Conservation (phyloP, 1,140 invertebrate species). For the Drosophila insularis region DNA sequence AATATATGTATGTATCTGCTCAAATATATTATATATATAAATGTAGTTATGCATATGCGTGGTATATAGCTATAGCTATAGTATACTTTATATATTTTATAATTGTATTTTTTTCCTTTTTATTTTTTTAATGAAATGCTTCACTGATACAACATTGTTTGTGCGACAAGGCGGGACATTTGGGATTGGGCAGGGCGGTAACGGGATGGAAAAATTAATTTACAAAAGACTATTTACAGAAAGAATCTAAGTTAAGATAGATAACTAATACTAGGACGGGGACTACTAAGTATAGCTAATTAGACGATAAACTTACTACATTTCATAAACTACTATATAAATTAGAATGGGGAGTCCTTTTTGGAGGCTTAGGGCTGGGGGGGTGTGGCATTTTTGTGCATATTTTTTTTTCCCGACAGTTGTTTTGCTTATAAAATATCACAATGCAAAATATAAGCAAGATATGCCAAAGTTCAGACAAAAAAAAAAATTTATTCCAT, state of each 20-base stretch:
- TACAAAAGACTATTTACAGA: conserved; percentile 68
- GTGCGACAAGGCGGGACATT: conserved; percentile 20
- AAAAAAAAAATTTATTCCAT: background rate
- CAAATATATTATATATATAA: conserved; percentile 8
- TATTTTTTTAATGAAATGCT: conserved; percentile 53
- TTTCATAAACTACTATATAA: conserved; percentile 3
- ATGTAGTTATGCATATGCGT: conserved; percentile 22
- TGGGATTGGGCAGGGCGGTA: background rate
- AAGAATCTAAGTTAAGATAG: conserved; percentile 34
- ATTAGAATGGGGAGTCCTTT: background rate
- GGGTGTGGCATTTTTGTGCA: conserved; percentile 39
- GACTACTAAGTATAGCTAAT: conserved; percentile 41
- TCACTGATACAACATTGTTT: conserved; percentile 62
- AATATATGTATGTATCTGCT: conserved; percentile 15
- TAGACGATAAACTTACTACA: conserved; percentile 22
- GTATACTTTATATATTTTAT: conserved; percentile 41
- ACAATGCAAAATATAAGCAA: conserved; percentile 61
- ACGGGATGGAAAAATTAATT: conserved; percentile 40
- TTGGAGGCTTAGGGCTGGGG: background rate
- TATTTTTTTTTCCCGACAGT: conserved; percentile 64
- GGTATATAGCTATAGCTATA: conserved; percentile 42
- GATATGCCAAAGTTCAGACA: conserved; percentile 60
- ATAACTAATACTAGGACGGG: conserved; percentile 10
- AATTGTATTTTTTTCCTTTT: conserved; percentile 14
- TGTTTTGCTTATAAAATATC: conserved; percentile 65